These are phyloP conservation scores for Clarias magur DNA, from an alignment of 2,113 vertebrate genomes.

Conservation along the genomic window DNA sequence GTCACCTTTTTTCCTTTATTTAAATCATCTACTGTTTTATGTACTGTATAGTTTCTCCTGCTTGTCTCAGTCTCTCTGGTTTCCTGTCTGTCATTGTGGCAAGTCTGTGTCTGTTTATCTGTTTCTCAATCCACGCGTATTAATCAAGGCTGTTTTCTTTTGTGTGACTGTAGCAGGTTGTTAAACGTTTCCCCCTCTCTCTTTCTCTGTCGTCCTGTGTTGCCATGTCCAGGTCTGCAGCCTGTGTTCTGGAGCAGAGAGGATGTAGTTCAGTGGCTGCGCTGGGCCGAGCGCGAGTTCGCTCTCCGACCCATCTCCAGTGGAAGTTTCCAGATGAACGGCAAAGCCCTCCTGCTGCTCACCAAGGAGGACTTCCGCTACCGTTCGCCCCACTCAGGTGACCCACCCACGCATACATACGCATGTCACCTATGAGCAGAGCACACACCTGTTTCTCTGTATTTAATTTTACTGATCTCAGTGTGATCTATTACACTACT, in stretches of 20 bases:
- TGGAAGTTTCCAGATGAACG: slow-evolving; percentile 96
- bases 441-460: too few species aligned
- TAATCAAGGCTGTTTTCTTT: not conserved
- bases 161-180: not conserved
- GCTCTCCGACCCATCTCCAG: slow-evolving; percentile 89
- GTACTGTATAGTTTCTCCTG: not conserved
- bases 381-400: slow-evolving; percentile 94
- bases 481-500: not conserved
- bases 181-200: not conserved
- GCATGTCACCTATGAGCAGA: not conserved
- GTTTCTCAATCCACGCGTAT: not conserved
- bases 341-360: slow-evolving; percentile 94
- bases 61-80: not conserved
- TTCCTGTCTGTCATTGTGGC: not conserved
- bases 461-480: not conserved
- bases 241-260: slow-evolving; percentile 93
- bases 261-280: slow-evolving; percentile 94
- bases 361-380: slow-evolving; percentile 99
- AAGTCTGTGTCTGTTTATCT: not conserved
- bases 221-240: slow-evolving; percentile 81
- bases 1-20: not conserved
- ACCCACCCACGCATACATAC: slow-evolving; percentile 29
- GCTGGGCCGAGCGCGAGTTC: slow-evolving; percentile 95
- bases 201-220: not conserved
- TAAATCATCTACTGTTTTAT: not conserved